Percentiles rank a stretch among this genome's conserved stretches.
phyloP scores from a whole-genome alignment of 2,113 vertebrate species.

The Eupsittula cactorum region DNA sequence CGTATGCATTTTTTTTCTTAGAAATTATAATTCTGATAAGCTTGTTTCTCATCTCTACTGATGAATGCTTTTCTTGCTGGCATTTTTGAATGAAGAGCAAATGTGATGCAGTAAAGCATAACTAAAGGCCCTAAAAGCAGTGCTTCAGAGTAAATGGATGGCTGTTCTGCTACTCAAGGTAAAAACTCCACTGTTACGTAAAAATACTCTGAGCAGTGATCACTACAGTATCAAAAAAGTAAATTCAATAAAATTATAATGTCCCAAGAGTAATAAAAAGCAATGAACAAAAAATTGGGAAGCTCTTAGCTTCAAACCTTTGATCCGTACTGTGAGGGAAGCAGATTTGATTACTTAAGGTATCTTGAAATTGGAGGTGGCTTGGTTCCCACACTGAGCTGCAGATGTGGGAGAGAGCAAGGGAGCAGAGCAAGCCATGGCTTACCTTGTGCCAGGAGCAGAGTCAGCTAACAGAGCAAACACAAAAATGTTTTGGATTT shows the following conservation, averaged over 20 bases:
- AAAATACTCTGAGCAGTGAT: constrained; percentile 15
- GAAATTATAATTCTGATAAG: constrained; percentile 3
- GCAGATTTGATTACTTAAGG: background rate
- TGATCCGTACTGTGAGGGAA: background rate
- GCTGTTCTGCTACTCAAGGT: constrained; percentile 2
- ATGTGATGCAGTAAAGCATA: background rate
- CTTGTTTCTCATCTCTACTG: constrained; percentile 2
- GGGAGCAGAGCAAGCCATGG: background rate
- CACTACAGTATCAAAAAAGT: constrained; percentile 9
- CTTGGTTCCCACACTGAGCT: background rate
- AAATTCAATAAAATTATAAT: constrained; percentile 45
- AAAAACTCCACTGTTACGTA: background rate
- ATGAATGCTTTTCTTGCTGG: background rate
- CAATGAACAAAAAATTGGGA: constrained; percentile 44
- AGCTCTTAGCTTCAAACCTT: constrained; percentile 37
- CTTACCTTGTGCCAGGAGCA: background rate
- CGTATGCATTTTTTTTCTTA: background rate
- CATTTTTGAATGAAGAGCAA: constrained; percentile 28
- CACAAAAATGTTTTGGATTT: background rate
- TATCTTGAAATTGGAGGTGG: constrained; percentile 5
- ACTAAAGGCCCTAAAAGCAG: constrained; percentile 28
- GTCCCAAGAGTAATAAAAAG: constrained; percentile 51
- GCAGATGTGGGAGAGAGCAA: background rate
- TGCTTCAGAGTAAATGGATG: background rate
- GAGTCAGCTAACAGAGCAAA: background rate